phyloP scores from a whole-genome alignment of 1,140 invertebrate species.

The Drusus annulatus region DNA sequence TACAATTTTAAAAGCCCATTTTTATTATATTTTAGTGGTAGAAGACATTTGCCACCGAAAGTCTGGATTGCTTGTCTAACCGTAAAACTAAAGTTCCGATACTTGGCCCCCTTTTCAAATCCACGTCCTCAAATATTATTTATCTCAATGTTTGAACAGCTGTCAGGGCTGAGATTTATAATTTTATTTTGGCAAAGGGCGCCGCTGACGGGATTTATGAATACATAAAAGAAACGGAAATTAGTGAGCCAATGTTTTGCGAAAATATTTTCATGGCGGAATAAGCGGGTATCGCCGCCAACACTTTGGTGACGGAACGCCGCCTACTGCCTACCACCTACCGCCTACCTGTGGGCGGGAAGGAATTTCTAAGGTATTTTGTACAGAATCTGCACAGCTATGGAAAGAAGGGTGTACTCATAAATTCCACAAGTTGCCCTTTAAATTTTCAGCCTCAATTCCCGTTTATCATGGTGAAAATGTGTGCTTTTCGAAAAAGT shows the following conservation, averaged over 20 bases:
- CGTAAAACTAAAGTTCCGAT: no score
- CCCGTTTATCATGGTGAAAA: not conserved
- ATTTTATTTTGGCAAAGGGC: conserved; percentile 51
- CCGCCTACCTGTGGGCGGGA: conserved; percentile 81
- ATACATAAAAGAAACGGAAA: conserved; percentile 58
- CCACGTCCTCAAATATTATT: conserved; percentile 33
- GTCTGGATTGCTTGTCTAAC: no score
- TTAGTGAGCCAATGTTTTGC: conserved; percentile 44
- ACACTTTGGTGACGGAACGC: not conserved
- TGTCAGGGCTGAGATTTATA: conserved; percentile 58
- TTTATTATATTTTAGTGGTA: no score
- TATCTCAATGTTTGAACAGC: conserved; percentile 59
- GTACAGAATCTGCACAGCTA: not conserved
- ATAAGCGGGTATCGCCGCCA: conserved; percentile 14
- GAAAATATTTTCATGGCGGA: conserved; percentile 56
- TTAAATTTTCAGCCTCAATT: conserved; percentile 11
- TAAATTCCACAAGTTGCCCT: conserved; percentile 7
- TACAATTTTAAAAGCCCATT: no score
- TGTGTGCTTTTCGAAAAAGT: no score
- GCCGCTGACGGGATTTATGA: conserved; percentile 48
- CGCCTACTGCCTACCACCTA: not conserved
- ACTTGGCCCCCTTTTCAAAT: no score
- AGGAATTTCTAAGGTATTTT: conserved; percentile 71
- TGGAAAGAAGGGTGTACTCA: not conserved
- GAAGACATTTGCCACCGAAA: no score